Evolutionary conservation across 53 echinoderm and acorn worm species (phyloP), one percentile per base, ranked within the genome.

Genomic region (Holothuria leucospilota): DNA sequence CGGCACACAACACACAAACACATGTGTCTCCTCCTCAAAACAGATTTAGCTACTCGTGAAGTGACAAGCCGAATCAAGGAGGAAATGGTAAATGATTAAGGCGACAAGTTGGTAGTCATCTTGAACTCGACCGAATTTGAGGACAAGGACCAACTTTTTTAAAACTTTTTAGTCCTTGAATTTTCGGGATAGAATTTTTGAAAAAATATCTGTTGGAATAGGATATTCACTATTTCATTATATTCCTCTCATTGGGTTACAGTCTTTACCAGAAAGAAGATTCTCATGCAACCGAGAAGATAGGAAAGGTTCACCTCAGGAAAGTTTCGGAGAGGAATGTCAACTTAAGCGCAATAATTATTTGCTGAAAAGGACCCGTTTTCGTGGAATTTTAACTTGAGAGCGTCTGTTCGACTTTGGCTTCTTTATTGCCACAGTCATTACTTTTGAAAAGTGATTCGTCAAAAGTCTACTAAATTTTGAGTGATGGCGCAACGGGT

Each of bases 11-110:
- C 84, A 83, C 53, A 83, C 84, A 83, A 67, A 64, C 84, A 83
- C 84, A 83, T 67, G 84, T 67, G 84, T 46, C 67, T 51, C 34
- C 65, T 83, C 51, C 68, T 83, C 84, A 83, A 83, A 39, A 83
- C 67, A 67, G 84, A 83, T 64, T 83, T 46, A 67, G 65, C 66
- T 51, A 67, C 84, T 83, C 84, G 65, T 27, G 65, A 66, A 83
- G 84, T 83, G 84, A 83, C 84, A 83, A 52, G 84, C 81, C 51
- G 84, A 83, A 83, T 66, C 84, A 83, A 66, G 65, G 28, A 66
- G 84, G 84, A 83, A 83, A 83, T 66, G 84, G 65, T 83, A 51
- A 83, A 64, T 83, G 84, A 83, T 83, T 83, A 67, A 41, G 84
- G 84, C 84, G 84, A 83, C 84, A 83, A 66, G 80, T 49, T 68